These are phyloP conservation scores for Discoglossus pictus DNA, from an alignment of 2,797 vertebrate genomes.

Conservation along the genomic window DNA sequence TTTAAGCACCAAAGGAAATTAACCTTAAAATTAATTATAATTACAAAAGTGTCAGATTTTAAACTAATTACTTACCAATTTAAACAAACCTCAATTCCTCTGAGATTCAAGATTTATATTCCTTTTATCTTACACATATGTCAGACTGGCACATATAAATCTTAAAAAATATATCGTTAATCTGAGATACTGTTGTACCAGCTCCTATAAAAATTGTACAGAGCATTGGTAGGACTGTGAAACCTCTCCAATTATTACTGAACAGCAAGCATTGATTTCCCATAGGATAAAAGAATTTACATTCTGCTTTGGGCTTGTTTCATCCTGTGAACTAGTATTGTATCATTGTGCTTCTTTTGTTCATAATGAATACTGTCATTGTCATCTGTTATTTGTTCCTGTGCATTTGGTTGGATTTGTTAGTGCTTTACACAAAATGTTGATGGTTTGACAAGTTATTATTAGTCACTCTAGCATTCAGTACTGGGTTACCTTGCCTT, in stretches of 20 bases:
- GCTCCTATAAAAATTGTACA: conserved; percentile 8
- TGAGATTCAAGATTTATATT: conserved; percentile 59
- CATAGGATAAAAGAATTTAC: conserved; percentile 15
- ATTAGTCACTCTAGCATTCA: no score
- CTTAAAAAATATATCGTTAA: conserved; percentile 7
- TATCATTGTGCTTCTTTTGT: conserved; percentile 8
- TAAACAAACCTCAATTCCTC: conserved; percentile 71
- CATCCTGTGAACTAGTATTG: background rate
- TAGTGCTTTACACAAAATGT: no score
- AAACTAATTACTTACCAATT: conserved; percentile 80
- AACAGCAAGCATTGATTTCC: conserved; percentile 14
- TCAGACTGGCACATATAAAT: conserved; percentile 41
- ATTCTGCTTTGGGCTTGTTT: conserved; percentile 11
- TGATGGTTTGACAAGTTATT: no score
- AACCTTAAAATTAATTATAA: conserved; percentile 82
- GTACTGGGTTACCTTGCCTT: no score
- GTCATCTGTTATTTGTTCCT: background rate
- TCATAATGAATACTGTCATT: background rate
- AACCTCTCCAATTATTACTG: background rate
- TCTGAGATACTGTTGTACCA: background rate
- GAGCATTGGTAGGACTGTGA: background rate
- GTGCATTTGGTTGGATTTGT: no score
- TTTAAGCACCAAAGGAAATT: conserved; percentile 79
- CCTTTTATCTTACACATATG: conserved; percentile 57
- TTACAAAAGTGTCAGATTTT: conserved; percentile 76